Evolutionary conservation across 2,888 invertebrate species (phyloP).

Genomic region (Standfussiana lucernea): DNA sequence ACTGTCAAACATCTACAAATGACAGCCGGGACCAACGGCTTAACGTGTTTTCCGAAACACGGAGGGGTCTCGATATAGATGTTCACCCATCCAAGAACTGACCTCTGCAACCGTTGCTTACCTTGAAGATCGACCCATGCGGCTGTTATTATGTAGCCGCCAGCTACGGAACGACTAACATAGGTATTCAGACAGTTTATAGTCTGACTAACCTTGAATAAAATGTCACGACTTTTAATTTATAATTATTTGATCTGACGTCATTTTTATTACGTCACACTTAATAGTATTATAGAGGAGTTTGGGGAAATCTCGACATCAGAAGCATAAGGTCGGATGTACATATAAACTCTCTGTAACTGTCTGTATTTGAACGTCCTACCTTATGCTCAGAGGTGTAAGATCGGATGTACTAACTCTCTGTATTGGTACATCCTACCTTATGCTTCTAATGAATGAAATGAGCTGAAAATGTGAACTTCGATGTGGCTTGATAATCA

Average conservation of each 20-base stretch:
- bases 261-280: constrained; percentile 26
- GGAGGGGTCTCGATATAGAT: background rate
- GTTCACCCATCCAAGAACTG: background rate
- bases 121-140: background rate
- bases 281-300: constrained; percentile 12
- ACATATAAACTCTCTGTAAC: too few relatives aligned
- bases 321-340: too few relatives aligned
- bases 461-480: too few relatives aligned
- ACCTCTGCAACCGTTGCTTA: background rate
- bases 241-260: constrained; percentile 11
- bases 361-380: too few relatives aligned
- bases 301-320: too few relatives aligned
- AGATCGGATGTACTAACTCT: too few relatives aligned
- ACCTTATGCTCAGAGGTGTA: too few relatives aligned
- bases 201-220: constrained; percentile 1
- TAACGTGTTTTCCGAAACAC: background rate
- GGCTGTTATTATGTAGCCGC: background rate
- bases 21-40: background rate
- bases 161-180: background rate
- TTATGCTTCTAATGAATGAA: too few relatives aligned
- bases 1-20: background rate
- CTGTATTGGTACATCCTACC: too few relatives aligned
- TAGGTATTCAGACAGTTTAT: background rate
- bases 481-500: background rate
- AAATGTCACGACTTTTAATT: background rate